phyloP scores from a whole-genome alignment of 2,888 invertebrate species.

The Camptogramma bilineatum region DNA sequence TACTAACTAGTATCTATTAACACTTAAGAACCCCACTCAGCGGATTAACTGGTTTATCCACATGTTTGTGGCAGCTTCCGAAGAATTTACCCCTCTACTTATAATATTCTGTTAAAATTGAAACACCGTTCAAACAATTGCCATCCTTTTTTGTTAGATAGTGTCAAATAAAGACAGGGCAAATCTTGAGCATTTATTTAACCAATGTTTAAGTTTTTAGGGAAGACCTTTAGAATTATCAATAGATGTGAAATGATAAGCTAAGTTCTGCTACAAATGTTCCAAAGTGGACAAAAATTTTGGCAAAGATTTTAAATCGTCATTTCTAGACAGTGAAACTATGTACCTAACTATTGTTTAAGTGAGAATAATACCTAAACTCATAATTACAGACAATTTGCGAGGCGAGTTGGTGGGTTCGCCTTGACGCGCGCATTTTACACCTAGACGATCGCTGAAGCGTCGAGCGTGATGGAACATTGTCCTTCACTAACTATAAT shows the following conservation, averaged over 20 bases:
- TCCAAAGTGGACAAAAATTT: neutral
- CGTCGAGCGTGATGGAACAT: neutral
- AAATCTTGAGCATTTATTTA: too few relatives aligned
- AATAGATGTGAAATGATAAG: neutral
- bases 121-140: too few relatives aligned
- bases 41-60: constrained; percentile 32
- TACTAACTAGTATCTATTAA: constrained; percentile 2
- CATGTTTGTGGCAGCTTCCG: constrained; percentile 27
- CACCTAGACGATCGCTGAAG: neutral
- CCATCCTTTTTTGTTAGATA: too few relatives aligned
- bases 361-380: neutral
- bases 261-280: neutral
- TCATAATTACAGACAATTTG: neutral
- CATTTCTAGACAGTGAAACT: neutral
- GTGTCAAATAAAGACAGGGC: too few relatives aligned
- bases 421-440: neutral
- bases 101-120: neutral
- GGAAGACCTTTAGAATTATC: too few relatives aligned
- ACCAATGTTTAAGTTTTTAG: too few relatives aligned
- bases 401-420: neutral
- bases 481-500: neutral
- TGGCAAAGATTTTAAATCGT: neutral
- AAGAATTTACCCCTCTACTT: too few relatives aligned
- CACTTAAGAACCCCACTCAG: constrained; percentile 9
- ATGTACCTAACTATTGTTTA: neutral